Base-by-base conservation (phyloP, 2,888 invertebrate genomes). In the Drosophila rellima region DNA sequence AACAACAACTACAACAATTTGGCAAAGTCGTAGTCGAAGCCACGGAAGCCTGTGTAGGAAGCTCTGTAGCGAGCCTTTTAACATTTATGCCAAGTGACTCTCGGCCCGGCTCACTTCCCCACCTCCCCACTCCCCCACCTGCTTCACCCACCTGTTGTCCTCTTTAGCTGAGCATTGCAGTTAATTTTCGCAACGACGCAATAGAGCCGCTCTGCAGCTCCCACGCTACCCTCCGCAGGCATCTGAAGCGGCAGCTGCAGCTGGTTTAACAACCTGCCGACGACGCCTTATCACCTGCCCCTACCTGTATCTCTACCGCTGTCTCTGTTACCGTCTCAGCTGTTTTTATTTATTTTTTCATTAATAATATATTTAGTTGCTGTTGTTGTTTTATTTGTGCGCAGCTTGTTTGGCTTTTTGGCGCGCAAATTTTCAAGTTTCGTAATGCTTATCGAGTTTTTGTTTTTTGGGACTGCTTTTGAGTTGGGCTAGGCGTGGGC, bases 111-210 rank as follows among this genome's bases (percentile, higher is more conserved):
- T 11, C 33, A 20, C 17, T n/a, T 8, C 3, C 39, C 29, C 29
- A 15, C 29, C 15, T 18, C 17, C 26, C n/a, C 26, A 17, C n/a
- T 13, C 11, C 3, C 39, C 23, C 29, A 18, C 29, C 18, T 20
- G 23, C 8, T 1, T 15, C 39, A 20, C 13, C 17, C 35, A 33
- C 20, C 42, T 55, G 54, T 18, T 42, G 54, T 42, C 54, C 54
- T 11, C 54, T 42, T 35, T 45, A 35, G 54, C 18, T 45, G 33
- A n/a, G 42, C 45, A 68, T 69, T 81, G 85, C 76, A 85, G 90
- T 68, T 83, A 82, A 89, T 88, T 83, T 83, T 85, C 63, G 90
- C 88, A 88, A 83, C 90, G 71, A 89, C 82, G 90, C 90, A 83
- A 89, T 89, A 75, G 80, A 76, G 70, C 61, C 70, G 48, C 70